These are phyloP conservation scores for Asarcornis scutulata DNA, from an alignment of 2,113 vertebrate species.

Conservation along the genomic window DNA sequence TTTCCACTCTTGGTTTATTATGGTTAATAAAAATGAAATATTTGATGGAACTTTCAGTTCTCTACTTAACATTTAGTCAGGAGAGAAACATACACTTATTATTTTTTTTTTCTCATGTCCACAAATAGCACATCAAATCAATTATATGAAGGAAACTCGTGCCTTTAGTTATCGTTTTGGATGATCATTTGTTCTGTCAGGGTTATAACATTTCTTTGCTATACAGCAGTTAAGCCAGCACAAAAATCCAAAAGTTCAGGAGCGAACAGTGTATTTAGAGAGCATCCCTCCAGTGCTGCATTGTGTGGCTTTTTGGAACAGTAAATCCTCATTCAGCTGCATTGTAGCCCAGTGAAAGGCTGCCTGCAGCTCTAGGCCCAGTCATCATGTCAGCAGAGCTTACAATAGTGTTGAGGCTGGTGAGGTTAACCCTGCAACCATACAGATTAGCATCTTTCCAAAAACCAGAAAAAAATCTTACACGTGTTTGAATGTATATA, in stretches of 20 bases:
- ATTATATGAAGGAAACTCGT: neutral
- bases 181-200: neutral
- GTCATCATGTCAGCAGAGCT: neutral
- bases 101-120: slow-evolving; percentile 4
- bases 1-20: slow-evolving; percentile 40
- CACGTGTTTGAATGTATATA: neutral
- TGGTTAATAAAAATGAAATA: slow-evolving; percentile 47
- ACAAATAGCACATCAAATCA: slow-evolving; percentile 40
- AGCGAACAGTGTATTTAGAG: rapidly evolving
- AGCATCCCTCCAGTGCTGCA: neutral
- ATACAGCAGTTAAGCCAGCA: neutral
- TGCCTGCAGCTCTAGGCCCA: neutral
- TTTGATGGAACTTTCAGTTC: slow-evolving; percentile 39
- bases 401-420: neutral
- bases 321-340: neutral
- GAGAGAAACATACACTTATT: slow-evolving; percentile 22
- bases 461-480: neutral
- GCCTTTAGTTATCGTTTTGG: neutral
- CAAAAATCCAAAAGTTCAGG: neutral
- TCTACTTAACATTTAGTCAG: slow-evolving; percentile 36
- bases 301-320: neutral
- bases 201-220: neutral
- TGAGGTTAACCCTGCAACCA: neutral
- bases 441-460: neutral
- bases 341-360: neutral